A percentile compares a stretch with the other conserved stretches of the same genome.
Evolutionary conservation across 2,888 invertebrate species (phyloP).

Genomic region (Gari tellinella): DNA sequence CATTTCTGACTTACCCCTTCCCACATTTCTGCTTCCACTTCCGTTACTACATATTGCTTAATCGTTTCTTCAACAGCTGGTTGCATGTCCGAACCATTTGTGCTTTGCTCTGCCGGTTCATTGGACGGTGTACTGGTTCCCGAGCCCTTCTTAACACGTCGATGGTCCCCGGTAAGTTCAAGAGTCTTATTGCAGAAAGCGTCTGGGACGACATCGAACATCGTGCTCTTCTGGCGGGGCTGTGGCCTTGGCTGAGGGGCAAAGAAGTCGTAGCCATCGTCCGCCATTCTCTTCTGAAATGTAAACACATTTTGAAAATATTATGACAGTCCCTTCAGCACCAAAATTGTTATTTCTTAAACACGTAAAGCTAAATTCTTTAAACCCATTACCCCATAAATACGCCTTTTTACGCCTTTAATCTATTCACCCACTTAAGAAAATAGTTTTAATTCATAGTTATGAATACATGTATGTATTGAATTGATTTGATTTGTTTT

Average conservation of each 20-base stretch:
- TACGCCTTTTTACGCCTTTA: too few species aligned
- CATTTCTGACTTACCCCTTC: constrained; percentile 70
- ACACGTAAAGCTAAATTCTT: too few species aligned
- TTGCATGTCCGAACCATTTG: constrained; percentile 12
- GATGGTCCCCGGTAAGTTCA: constrained; percentile 64
- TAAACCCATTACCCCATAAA: too few species aligned
- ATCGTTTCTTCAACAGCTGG: constrained; percentile 43
- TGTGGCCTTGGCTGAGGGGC: constrained; percentile 72
- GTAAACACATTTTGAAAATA: neutral
- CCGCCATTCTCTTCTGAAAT: constrained; percentile 54
- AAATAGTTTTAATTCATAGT: too few species aligned
- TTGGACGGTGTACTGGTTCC: constrained; percentile 22
- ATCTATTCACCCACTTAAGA: too few species aligned
- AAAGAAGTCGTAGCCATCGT: constrained; percentile 74
- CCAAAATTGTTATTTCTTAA: neutral
- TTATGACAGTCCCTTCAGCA: too few species aligned
- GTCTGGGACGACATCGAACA: constrained; percentile 77
- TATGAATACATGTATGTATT: too few species aligned
- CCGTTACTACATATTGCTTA: constrained; percentile 55
- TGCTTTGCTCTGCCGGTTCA: constrained; percentile 2
- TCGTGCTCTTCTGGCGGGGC: constrained; percentile 72
- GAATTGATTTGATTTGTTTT: too few species aligned
- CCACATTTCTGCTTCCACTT: constrained; percentile 66
- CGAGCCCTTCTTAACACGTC: constrained; percentile 40
- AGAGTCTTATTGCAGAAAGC: constrained; percentile 75